Percentiles rank a stretch among this genome's conserved stretches.
Evolutionary conservation across 2,113 vertebrate species (phyloP).

Genomic region (Strigops habroptila): DNA sequence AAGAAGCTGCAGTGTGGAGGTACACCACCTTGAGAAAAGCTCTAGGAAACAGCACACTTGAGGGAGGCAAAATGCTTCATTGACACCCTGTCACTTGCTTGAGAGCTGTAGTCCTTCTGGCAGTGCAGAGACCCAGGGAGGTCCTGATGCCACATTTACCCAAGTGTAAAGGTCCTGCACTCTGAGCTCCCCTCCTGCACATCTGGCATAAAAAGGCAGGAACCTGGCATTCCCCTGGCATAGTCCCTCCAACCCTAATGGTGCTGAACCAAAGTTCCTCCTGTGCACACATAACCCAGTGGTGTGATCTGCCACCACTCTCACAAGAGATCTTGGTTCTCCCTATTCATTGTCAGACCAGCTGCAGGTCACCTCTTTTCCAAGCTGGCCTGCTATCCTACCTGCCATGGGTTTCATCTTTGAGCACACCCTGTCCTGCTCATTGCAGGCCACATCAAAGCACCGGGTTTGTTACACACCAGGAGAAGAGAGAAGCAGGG

Average conservation of each 20-base stretch:
- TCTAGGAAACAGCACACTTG: background rate
- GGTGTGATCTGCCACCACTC: background rate
- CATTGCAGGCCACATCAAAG: background rate
- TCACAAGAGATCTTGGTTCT: background rate
- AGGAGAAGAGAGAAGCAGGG: background rate
- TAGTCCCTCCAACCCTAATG: background rate
- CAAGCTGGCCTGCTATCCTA: background rate
- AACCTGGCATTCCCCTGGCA: background rate
- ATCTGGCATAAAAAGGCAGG: background rate
- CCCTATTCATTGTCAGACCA: background rate
- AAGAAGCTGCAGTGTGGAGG: background rate
- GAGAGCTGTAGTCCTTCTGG: background rate
- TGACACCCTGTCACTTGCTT: background rate
- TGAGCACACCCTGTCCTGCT: background rate
- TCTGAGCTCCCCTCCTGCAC: background rate
- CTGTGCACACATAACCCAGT: fast-evolving
- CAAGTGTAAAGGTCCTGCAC: background rate
- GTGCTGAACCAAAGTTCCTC: background rate
- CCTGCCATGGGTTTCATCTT: background rate
- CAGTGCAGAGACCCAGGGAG: fast-evolving
- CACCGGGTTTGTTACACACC: background rate
- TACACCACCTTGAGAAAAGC: background rate
- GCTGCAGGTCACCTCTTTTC: background rate
- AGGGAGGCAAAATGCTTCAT: background rate
- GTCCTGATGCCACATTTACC: background rate